Percentiles rank a stretch among this genome's conserved stretches.
Conservation (phyloP, 2,888 invertebrate species). For the Ornithoptera alexandrae region DNA sequence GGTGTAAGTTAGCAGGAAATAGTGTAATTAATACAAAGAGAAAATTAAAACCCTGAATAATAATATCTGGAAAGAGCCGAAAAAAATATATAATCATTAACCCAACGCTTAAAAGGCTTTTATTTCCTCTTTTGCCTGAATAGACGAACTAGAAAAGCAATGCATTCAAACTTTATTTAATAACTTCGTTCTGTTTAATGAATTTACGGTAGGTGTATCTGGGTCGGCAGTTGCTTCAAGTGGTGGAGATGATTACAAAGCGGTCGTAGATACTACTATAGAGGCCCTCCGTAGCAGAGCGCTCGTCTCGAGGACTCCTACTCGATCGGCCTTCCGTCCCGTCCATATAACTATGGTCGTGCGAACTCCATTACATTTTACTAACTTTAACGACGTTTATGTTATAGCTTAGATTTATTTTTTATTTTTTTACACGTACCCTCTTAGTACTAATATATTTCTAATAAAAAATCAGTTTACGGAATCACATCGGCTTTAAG, state of each 20-base stretch:
- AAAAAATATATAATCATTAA: too few species aligned
- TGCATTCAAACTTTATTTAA: background rate
- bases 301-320: conserved; percentile 66
- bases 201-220: conserved; percentile 30
- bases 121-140: background rate
- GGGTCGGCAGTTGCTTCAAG: conserved; percentile 39
- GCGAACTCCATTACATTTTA: conserved; percentile 14
- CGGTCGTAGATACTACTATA: conserved; percentile 43
- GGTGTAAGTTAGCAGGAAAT: too few species aligned
- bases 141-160: background rate
- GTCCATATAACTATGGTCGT: conserved; percentile 1
- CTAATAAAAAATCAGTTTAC: too few species aligned
- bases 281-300: conserved; percentile 60
- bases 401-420: background rate
- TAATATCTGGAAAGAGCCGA: too few species aligned
- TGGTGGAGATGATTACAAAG: conserved; percentile 51
- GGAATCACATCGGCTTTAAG: too few species aligned
- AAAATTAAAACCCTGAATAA: too few species aligned
- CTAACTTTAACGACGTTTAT: conserved; percentile 3
- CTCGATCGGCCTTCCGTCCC: conserved; percentile 55
- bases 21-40: too few species aligned
- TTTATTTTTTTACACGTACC: background rate
- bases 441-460: too few species aligned
- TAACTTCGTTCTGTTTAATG: background rate
- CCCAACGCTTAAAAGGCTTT: background rate